phyloP scores from a whole-genome alignment of 2,113 vertebrate species.

The Piaya cayana region DNA sequence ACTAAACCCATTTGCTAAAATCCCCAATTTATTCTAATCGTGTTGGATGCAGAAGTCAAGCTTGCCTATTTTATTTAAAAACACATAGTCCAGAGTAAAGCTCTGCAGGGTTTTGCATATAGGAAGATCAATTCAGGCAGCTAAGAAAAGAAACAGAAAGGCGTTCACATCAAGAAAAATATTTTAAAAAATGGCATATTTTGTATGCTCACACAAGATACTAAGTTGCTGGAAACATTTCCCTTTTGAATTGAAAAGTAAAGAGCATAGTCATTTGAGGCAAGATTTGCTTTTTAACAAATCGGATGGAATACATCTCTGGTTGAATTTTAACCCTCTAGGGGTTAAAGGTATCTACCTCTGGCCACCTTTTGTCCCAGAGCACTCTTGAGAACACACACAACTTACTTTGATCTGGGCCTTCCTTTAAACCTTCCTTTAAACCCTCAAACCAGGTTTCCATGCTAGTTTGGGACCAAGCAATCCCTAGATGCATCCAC shows the following conservation, averaged over 20 bases:
- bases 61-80: background rate
- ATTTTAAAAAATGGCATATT: background rate
- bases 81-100: background rate
- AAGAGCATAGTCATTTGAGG: background rate
- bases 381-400: background rate
- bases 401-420: background rate
- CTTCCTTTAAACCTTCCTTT: too few relatives aligned
- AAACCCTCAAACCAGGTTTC: background rate
- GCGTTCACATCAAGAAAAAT: background rate
- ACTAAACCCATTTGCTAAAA: background rate
- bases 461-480: background rate
- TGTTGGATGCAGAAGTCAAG: background rate
- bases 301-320: background rate
- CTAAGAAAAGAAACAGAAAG: slow-evolving; percentile 4
- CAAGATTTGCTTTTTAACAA: background rate
- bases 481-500: fast-evolving
- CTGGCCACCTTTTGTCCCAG: background rate
- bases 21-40: background rate
- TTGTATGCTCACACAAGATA: background rate
- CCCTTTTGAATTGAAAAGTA: background rate
- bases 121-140: background rate
- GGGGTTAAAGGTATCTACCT: fast-evolving
- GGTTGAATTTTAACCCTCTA: background rate
- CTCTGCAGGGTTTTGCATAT: background rate
- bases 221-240: background rate